Percentiles rank a stretch among this genome's conserved stretches.
phyloP scores from a whole-genome alignment of 2,113 vertebrate species.

The Phyllopteryx taeniolatus region DNA sequence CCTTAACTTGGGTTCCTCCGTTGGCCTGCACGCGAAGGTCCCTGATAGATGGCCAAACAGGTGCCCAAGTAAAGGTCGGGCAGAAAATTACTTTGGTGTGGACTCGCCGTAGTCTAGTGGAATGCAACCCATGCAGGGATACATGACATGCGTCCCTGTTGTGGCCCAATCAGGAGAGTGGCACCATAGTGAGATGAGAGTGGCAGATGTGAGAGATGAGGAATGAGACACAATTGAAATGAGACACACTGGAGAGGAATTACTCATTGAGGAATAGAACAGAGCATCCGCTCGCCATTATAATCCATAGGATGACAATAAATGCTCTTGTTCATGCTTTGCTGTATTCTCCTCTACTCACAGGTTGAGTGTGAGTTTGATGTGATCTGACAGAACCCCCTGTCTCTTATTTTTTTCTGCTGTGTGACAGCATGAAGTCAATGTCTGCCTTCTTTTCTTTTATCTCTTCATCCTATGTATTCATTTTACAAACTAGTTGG shows the following conservation, averaged over 20 bases:
- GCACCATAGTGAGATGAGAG: constrained; percentile 7
- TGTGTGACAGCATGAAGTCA: constrained; percentile 51
- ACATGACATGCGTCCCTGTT: constrained; percentile 14
- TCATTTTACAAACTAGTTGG: constrained; percentile 21
- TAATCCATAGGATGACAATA: neutral
- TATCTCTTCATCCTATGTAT: constrained; percentile 3
- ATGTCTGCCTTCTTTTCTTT: constrained; percentile 31
- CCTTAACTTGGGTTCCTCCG: too few species aligned
- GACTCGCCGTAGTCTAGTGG: constrained; percentile 24
- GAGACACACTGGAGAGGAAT: constrained; percentile 25
- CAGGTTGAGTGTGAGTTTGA: constrained; percentile 54
- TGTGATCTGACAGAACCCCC: constrained; percentile 59
- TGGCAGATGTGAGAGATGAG: constrained; percentile 10
- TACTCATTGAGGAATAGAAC: constrained; percentile 25
- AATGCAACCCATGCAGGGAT: constrained; percentile 21
- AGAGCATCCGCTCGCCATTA: neutral
- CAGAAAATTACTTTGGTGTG: too few species aligned
- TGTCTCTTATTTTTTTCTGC: constrained; percentile 55
- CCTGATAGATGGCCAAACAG: too few species aligned
- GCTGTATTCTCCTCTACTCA: constrained; percentile 19
- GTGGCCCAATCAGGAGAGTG: constrained; percentile 26
- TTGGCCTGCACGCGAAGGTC: too few species aligned
- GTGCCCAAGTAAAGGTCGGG: too few species aligned
- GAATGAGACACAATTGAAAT: constrained; percentile 31
- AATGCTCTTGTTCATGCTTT: constrained; percentile 5